Percentiles rank a stretch among this genome's conserved stretches.
phyloP scores from a whole-genome alignment of 2,888 invertebrate species.

The Spodoptera exigua region DNA sequence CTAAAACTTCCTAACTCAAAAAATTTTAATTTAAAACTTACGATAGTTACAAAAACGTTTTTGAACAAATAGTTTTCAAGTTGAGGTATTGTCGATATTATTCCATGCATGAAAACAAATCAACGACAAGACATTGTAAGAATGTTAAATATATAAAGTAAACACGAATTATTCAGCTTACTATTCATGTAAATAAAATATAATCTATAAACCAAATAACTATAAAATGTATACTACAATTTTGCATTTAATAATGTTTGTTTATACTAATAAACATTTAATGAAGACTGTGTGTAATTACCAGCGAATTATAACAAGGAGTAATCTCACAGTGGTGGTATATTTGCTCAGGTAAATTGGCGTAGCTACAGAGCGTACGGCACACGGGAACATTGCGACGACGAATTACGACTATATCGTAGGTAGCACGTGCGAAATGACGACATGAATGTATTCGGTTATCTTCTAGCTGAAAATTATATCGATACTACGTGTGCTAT shows the following conservation, averaged over 20 bases:
- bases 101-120: too few species aligned
- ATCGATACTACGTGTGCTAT: neutral
- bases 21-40: too few species aligned
- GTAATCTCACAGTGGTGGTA: slow-evolving; percentile 45
- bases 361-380: slow-evolving; percentile 49
- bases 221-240: too few species aligned
- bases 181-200: too few species aligned
- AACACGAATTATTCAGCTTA: too few species aligned
- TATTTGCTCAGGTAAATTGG: slow-evolving; percentile 70
- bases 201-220: neutral
- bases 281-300: slow-evolving; percentile 37
- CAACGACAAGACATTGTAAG: too few species aligned
- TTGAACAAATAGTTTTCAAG: too few species aligned
- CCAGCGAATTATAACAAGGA: slow-evolving; percentile 40
- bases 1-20: too few species aligned
- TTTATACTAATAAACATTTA: slow-evolving; percentile 14
- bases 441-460: slow-evolving; percentile 33
- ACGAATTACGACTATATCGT: slow-evolving; percentile 40
- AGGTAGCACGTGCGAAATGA: slow-evolving; percentile 38
- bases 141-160: too few species aligned
- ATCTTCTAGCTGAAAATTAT: slow-evolving; percentile 10
- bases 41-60: too few species aligned
- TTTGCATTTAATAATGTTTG: too few species aligned
- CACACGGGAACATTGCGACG: slow-evolving; percentile 33
- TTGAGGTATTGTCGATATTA: too few species aligned